Evolutionary conservation across 2,888 invertebrate species (phyloP).

Genomic region (Axea sp.): DNA sequence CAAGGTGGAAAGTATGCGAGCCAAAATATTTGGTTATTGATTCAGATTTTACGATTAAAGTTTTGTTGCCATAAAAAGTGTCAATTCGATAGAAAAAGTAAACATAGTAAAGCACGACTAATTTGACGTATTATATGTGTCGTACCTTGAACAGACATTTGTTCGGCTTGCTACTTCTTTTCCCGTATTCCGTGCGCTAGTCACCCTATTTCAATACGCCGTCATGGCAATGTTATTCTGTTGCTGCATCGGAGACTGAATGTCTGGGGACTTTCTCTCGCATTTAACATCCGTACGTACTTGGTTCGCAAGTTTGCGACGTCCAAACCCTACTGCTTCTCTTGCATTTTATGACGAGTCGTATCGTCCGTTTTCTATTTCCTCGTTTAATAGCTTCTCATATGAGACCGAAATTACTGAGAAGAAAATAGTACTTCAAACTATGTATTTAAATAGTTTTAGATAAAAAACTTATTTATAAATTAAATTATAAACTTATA

Average conservation of each 20-base stretch:
- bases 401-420: slow-evolving; percentile 65
- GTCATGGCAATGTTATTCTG: slow-evolving; percentile 60
- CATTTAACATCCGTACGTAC: slow-evolving; percentile 65
- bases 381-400: slow-evolving; percentile 69
- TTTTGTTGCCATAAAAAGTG: too few species aligned
- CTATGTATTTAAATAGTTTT: slow-evolving; percentile 6
- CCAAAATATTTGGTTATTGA: too few species aligned
- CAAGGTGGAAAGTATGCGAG: too few species aligned
- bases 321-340: slow-evolving; percentile 66
- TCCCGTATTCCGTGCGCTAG: slow-evolving; percentile 50
- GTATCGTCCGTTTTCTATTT: slow-evolving; percentile 70
- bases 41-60: too few species aligned
- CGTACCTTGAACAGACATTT: slow-evolving; percentile 65
- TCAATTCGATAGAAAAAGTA: background rate
- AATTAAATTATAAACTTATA: too few species aligned
- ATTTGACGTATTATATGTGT: slow-evolving; percentile 38
- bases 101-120: slow-evolving; percentile 13
- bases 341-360: slow-evolving; percentile 70
- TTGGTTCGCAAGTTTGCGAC: slow-evolving; percentile 66
- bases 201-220: slow-evolving; percentile 58
- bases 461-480: too few species aligned
- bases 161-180: slow-evolving; percentile 54
- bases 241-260: slow-evolving; percentile 60
- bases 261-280: slow-evolving; percentile 68
- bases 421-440: slow-evolving; percentile 48